phyloP scores from a whole-genome alignment of 2,113 vertebrate species.

The Sisor rabdophorus region DNA sequence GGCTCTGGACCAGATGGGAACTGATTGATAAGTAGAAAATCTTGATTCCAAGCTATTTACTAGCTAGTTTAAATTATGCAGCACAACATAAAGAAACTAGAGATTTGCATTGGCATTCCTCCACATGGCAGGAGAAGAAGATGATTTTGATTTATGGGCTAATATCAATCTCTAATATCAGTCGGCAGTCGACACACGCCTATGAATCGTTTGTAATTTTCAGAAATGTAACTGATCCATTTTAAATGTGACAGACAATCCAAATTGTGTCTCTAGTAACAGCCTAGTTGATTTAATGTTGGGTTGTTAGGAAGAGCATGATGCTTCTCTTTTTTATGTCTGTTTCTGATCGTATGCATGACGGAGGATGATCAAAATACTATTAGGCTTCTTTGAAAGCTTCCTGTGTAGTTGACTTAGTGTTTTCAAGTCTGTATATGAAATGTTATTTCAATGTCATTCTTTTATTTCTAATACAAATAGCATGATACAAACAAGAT shows the following conservation, averaged over 20 bases:
- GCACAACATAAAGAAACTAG: conserved; percentile 6
- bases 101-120: conserved; percentile 11
- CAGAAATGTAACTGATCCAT: conserved; percentile 20
- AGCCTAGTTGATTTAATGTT: conserved; percentile 3
- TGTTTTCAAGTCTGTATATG: not conserved
- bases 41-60: conserved; percentile 10
- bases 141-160: conserved; percentile 13
- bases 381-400: not conserved
- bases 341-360: not conserved
- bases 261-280: conserved; percentile 4
- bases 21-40: conserved; percentile 8
- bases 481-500: not conserved
- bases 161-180: conserved; percentile 22
- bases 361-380: not conserved
- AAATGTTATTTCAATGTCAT: not conserved
- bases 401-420: not conserved
- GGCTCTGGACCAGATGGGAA: not conserved
- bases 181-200: conserved; percentile 24
- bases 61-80: conserved; percentile 20
- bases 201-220: conserved; percentile 32
- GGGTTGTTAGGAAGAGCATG: not conserved
- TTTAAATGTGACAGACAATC: not conserved
- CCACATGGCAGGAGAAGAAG: conserved; percentile 1
- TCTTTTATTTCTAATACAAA: not conserved
- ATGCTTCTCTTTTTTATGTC: not conserved